Conservation (phyloP, 2,888 invertebrate genomes). For the Pristionchus japonicus region DNA sequence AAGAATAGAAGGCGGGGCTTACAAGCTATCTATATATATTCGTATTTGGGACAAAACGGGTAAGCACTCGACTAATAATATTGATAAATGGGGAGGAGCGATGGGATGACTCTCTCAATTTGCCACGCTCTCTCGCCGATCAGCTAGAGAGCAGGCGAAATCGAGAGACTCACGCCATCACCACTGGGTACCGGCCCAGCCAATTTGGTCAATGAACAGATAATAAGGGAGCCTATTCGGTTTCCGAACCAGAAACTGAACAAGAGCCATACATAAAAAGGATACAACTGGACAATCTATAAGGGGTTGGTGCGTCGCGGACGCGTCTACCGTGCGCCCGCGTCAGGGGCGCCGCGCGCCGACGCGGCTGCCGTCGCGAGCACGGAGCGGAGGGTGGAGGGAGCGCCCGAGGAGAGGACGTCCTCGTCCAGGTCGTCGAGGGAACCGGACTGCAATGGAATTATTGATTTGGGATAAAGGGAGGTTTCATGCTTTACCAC, state of each 20-base stretch:
- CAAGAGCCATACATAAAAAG: background rate
- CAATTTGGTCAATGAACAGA: background rate
- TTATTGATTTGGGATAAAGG: background rate
- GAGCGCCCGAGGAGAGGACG: conserved; percentile 10
- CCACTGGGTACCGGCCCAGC: conserved; percentile 20
- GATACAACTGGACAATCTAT: background rate
- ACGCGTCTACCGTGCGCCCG: background rate
- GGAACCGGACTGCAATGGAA: background rate
- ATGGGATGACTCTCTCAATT: background rate
- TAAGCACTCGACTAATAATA: background rate
- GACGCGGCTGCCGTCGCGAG: conserved; percentile 5
- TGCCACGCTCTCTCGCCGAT: background rate
- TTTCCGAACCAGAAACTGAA: too few species aligned
- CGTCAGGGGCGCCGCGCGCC: background rate
- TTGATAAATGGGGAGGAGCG: background rate
- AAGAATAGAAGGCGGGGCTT: background rate
- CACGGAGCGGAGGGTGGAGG: conserved; percentile 34
- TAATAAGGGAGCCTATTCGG: too few species aligned
- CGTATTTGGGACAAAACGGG: background rate
- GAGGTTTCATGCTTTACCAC: too few species aligned
- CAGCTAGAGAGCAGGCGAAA: background rate
- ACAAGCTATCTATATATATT: background rate
- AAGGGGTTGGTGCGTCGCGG: background rate
- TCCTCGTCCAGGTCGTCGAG: conserved; percentile 30
- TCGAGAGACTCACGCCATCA: background rate